Evolutionary conservation across 2,888 invertebrate genomes (phyloP).

Genomic region (Metellina segmentata): DNA sequence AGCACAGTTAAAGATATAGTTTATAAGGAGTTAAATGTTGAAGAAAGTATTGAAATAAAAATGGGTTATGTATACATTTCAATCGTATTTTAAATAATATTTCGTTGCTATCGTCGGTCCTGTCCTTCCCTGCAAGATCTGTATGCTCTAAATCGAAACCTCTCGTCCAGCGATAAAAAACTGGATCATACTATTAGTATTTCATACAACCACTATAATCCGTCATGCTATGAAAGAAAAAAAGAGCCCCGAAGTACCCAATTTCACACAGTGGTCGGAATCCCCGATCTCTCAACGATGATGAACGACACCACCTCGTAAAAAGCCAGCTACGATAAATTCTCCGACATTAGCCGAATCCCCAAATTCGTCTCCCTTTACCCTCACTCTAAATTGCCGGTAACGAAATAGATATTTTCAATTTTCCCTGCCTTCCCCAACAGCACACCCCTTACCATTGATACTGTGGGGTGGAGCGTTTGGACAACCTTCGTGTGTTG

Average conservation of each 20-base stretch:
- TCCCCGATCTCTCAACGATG: not conserved
- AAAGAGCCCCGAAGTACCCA: not conserved
- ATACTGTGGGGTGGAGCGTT: not conserved
- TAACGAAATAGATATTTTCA: slow-evolving; percentile 64
- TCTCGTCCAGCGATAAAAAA: too few species aligned
- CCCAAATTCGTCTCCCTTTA: not conserved
- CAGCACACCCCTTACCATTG: not conserved
- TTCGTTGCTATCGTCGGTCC: too few species aligned
- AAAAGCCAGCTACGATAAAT: slow-evolving; percentile 38
- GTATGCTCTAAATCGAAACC: too few species aligned
- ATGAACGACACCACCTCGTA: slow-evolving; percentile 14
- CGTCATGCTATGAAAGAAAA: not conserved
- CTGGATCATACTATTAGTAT: too few species aligned
- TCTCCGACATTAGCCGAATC: slow-evolving; percentile 16
- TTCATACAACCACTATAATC: too few species aligned
- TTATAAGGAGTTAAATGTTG: too few species aligned
- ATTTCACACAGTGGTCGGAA: slow-evolving; percentile 21
- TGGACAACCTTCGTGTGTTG: not conserved
- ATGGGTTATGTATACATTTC: too few species aligned
- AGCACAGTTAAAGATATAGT: too few species aligned
- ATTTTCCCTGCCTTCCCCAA: slow-evolving; percentile 32
- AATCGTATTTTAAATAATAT: too few species aligned
- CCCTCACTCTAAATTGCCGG: slow-evolving; percentile 46
- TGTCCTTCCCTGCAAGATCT: too few species aligned
- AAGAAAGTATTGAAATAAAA: too few species aligned